phyloP scores from a whole-genome alignment of 2,113 vertebrate species.

The Stictonetta naevosa region DNA sequence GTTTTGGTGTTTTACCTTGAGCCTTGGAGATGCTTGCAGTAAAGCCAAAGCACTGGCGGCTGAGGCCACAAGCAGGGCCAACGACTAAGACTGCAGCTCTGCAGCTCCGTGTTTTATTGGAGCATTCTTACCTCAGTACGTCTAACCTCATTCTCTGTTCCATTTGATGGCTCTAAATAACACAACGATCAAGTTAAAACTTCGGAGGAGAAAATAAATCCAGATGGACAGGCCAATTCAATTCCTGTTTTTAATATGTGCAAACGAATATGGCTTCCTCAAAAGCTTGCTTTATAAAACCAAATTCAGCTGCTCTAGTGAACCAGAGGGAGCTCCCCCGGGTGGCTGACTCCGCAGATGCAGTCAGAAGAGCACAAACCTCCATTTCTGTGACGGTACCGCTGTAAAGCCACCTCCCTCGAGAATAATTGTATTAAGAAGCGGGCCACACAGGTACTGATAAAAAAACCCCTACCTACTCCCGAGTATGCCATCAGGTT shows the following conservation, averaged over 20 bases:
- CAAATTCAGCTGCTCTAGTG: neutral
- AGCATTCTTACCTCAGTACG: neutral
- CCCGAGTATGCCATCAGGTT: neutral
- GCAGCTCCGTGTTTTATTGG: neutral
- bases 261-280: neutral
- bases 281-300: neutral
- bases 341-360: neutral
- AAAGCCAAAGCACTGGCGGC: neutral
- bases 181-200: neutral
- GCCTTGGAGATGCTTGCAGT: neutral
- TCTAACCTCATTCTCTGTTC: neutral
- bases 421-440: neutral
- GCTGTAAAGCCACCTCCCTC: neutral
- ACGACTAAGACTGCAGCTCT: neutral
- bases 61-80: neutral
- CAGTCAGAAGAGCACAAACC: neutral
- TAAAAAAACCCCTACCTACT: neutral
- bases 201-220: neutral
- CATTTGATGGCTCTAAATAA: neutral
- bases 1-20: neutral
- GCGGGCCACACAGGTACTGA: neutral
- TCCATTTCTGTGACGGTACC: neutral
- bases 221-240: neutral
- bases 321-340: conserved; percentile 30
- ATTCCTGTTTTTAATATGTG: neutral